Base-by-base conservation (phyloP, 1,140 invertebrate species). In the Dicyema japonicum region DNA sequence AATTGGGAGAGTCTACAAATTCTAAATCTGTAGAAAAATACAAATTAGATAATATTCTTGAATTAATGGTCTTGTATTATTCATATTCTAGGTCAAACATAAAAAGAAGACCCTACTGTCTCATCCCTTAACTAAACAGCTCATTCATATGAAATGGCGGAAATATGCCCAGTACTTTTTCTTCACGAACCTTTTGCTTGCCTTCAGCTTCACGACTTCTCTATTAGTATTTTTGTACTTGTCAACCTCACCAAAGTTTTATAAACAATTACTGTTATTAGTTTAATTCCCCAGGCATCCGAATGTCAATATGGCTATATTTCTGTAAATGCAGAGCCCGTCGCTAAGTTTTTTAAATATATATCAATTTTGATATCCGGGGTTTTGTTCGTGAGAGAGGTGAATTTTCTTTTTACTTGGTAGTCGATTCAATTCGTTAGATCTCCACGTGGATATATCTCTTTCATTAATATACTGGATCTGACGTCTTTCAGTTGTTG, bases 61-160 rank as follows among this genome's bases (percentile, higher is more conserved):
- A n/a, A n/a, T n/a, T n/a, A n/a, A n/a, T 25, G 6, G 12, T 5
- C n/a, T n/a, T n/a, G n/a, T n/a, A n/a, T n/a, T n/a, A n/a, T n/a
- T n/a, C n/a, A n/a, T n/a, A n/a, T n/a, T n/a, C n/a, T n/a, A n/a
- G n/a, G n/a, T n/a, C n/a, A 14, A 16, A 14, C 7, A 27, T 19
- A n/a, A 37, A 7, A 38, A 43, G 19, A 35, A 46, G 34, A 41
- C 52, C 26, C 39, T 60, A 7, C 36, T 60, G 15, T 44, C 41
- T 17, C 58, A 60, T 36, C 56, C 54, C 4, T 36, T 60, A 26
- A 52, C 55, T 14, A 46, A 44, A 5, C 44, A 46, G 16, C 35
- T 60, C 13, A 36, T 60, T 7, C 40, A 42, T 24, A 41, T 55
- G 36, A 60, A 60, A 34, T 60, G 58, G 58, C 43, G 45, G 34